Evolutionary conservation across 2,797 vertebrate genomes (phyloP).

Genomic region (Limnodromus scolopaceus): DNA sequence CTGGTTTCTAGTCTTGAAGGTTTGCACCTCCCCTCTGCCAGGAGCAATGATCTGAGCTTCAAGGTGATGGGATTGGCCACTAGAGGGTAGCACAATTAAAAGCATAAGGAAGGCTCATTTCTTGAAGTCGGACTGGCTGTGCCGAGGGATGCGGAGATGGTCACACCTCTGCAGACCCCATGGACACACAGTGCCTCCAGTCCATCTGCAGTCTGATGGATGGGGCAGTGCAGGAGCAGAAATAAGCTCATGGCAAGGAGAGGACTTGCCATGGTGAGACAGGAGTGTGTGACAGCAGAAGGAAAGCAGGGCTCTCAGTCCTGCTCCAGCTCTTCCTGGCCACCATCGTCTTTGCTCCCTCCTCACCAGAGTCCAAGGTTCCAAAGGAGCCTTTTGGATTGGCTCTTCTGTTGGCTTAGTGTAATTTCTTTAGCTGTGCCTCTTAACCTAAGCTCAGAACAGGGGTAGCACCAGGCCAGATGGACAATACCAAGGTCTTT

Average conservation of each 20-base stretch:
- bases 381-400: not conserved
- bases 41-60: not conserved
- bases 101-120: not conserved
- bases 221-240: not conserved
- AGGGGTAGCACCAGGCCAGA: not conserved
- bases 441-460: not conserved
- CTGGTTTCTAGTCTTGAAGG: not conserved
- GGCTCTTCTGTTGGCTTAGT: not conserved
- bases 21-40: not conserved
- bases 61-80: not conserved
- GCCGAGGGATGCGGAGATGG: not conserved
- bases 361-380: not conserved
- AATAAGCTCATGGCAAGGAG: fast-evolving
- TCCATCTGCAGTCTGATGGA: not conserved
- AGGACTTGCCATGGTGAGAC: not conserved
- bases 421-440: not conserved
- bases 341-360: not conserved
- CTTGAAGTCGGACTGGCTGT: fast-evolving
- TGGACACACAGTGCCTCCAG: not conserved
- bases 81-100: constrained; percentile 74
- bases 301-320: not conserved
- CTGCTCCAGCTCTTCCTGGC: not conserved
- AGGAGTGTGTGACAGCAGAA: not conserved
- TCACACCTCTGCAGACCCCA: fast-evolving
- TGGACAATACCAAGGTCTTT: not conserved